Percentiles rank a stretch among this genome's conserved stretches.
Conservation (phyloP, 2,888 invertebrate species). For the Pachymerium ferrugineum region DNA sequence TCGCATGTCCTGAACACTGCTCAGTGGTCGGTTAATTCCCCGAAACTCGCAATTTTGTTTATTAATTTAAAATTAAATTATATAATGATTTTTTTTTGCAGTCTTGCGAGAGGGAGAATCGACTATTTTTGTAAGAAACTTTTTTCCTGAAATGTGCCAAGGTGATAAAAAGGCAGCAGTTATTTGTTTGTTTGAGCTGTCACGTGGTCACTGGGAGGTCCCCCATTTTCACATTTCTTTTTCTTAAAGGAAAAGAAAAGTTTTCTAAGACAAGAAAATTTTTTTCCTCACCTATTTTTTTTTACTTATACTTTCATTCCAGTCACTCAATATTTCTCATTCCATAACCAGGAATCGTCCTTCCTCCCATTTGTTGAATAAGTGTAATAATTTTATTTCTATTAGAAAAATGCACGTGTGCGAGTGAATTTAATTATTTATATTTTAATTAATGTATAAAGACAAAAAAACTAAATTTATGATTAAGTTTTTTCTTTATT, state of each 20-base stretch:
- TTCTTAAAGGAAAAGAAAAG: neutral
- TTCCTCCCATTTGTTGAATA: neutral
- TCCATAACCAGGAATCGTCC: neutral
- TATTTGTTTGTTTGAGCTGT: no score
- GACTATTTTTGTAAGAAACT: neutral
- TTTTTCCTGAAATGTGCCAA: constrained; percentile 19
- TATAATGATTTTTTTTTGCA: neutral
- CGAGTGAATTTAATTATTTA: neutral
- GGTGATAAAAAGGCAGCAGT: no score
- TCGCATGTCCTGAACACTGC: neutral
- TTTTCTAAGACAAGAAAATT: neutral
- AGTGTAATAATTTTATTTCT: neutral
- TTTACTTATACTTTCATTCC: no score
- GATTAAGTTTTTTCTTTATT: neutral
- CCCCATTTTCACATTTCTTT: neutral
- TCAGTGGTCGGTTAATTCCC: neutral
- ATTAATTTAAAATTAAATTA: no score
- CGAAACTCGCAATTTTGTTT: no score
- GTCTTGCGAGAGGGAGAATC: neutral
- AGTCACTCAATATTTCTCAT: neutral
- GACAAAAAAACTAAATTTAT: no score
- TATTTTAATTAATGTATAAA: neutral
- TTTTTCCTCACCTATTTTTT: no score
- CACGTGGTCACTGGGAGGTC: neutral
- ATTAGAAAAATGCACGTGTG: neutral